Base-by-base conservation (phyloP, 2,113 vertebrate species). In the Ciconia boyciana region DNA sequence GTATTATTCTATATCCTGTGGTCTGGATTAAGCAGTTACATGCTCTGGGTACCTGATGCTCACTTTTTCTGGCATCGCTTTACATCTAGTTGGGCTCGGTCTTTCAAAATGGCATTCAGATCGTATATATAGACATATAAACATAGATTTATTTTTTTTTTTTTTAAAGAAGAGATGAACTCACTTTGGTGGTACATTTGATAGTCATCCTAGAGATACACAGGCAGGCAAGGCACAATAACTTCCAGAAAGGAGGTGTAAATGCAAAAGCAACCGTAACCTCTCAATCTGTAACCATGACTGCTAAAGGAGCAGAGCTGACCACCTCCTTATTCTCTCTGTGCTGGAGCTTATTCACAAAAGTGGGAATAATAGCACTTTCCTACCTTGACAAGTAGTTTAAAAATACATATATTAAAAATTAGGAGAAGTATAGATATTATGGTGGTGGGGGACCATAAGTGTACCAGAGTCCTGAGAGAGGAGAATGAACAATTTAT, bases 321-420 rank as follows among this genome's bases (percentile, higher is more conserved):
- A 69, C 11, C 11, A 52, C 12, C 16, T 57, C 21, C 9, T 93
- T 51, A n/a, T 68, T 68, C 22, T 79, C n/a, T 88, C 57, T 76
- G 8, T 61, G 16, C 13, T 72, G 66, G 39, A 90, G 4, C 3
- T 83, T 72, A 64, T 55, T 92, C 29, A 87, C 29, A 49, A 32
- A 77, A 86, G 8, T 36, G 11, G 5, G 5, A 83, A 43, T 51
- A 92, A 74, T 51, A 87, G 2, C 20, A n/a, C 17, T 84, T 70
- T 5, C 29, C 11, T 83, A 46, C n/a, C 34, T 51, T 77, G 28
- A 39, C 4, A 44, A 88, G 22, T 36, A 66, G 16, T 80, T 89
- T 83, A 41, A 65, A 79, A 82, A 94, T 58, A 48, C 18, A 46
- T 61, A 39, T 11, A 86, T 64, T 88, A 66, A 77, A 88, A 88